Evolutionary conservation across 1,140 invertebrate species (phyloP), one percentile per base, ranked within the genome.

Genomic region (Neodiprion pinetum): DNA sequence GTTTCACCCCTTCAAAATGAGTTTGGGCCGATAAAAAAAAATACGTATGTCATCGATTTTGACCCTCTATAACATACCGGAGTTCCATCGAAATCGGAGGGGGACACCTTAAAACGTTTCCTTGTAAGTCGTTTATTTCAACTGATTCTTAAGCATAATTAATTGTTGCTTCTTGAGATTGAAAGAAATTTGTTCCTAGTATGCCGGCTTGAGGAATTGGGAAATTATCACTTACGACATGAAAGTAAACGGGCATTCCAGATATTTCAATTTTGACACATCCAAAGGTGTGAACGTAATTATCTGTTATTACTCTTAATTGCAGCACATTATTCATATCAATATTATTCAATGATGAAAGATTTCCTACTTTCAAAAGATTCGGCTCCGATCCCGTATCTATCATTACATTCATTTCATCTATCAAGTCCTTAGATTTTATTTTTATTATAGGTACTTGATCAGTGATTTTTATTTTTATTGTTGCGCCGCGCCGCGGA

Each of bases 381-480:
- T 73, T 73, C 2, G 69, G 17, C 49, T 73, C 66, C 5, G 72
- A 14, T 50, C 72, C 72, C 4, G 72, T 73, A 47, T 67, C 72
- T 7, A 73, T 68, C 28, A 73, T 17, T 40, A 73, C 53, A 12
- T 48, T 49, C 1, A 61, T 48, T 9, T 12, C 65, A 11, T 67
- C 48, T 10, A n/a, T 67, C 8, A 14, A 7, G 47, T 67, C 9
- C n/a, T 66, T 61, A 9, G 65, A n/a, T n/a, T 12, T 12, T 61
- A 61, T 61, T n/a, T n/a, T 61, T 12, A 61, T n/a, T n/a, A 7
- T 12, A 11, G 53, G 53, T 11, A 61, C 1, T 61, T 28, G 28
- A 28, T 28, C 28, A 61, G 1, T 11, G 53, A 61, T 61, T 61
- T 11, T 7, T 61, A 11, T 0, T 61, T 61, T 61, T 61, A 61